Base-by-base conservation (phyloP, 1,140 invertebrate genomes). In the Oedothorax gibbosus region DNA sequence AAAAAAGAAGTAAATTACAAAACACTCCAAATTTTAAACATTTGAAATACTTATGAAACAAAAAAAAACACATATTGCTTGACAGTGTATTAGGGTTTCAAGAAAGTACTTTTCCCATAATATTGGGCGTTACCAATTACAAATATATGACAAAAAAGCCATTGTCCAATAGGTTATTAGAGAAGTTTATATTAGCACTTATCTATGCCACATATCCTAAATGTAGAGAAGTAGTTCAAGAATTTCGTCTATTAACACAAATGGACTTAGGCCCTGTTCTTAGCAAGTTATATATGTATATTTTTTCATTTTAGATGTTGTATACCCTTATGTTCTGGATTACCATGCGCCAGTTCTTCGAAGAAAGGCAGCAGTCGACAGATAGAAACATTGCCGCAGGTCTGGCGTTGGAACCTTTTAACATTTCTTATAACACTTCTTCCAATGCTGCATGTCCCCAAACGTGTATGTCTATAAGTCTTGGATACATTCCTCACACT, bases 251-350 rank as follows among this genome's bases (percentile, higher is more conserved):
- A n/a, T 69, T 35, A 8, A 20, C 21, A 8, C 7, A 69, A 12
- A 20, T 75, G 50, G 65, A 77, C 65, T 21, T 35, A n/a, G n/a
- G 35, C 2, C 35, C 5, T 35, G 35, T 35, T 35, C 1, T 35
- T 35, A 35, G 35, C 1, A 35, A 35, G 35, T 35, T 35, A 35
- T 5, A 35, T 35, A 35, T 35, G 35, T 35, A 35, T 35, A 5
- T 35, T 21, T 86, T 78, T 84, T 62, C 78, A 82, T 91, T 91
- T 57, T 85, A 95, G 94, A 95, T 95, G 79, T 88, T 96, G 18
- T 98, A 96, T 89, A 96, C 96, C 62, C 91, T 94, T 9, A 96
- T 98, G 94, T 98, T 99, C 90, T 98, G 96, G 96, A 93, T 98
- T 77, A 98, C 97, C 7, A 92, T 98, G 89, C 91, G 96, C 10